Percentiles rank a stretch among this genome's conserved stretches.
These are phyloP conservation scores for Ceratina australensis DNA, from an alignment of 1,140 invertebrate species.

Conservation along the genomic window DNA sequence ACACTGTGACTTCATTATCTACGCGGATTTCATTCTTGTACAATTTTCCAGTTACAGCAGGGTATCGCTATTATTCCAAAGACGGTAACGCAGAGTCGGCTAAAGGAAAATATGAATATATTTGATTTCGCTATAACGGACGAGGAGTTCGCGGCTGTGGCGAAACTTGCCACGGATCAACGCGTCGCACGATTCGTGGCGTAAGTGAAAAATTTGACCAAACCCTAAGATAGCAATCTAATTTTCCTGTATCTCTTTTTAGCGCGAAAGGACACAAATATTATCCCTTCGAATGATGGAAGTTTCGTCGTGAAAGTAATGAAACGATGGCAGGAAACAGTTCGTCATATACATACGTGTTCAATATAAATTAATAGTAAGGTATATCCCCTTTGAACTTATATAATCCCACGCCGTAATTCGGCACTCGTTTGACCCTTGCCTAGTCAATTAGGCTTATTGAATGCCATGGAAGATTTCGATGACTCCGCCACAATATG, in stretches of 20 bases:
- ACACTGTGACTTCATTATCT: not conserved
- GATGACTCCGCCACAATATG: conserved; percentile 5
- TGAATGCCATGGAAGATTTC: conserved; percentile 50
- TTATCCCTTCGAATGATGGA: conserved; percentile 62
- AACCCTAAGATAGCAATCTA: not conserved
- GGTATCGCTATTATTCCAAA: conserved; percentile 84
- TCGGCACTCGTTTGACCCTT: conserved; percentile 49
- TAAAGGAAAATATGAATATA: conserved; percentile 86
- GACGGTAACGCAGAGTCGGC: conserved; percentile 84
- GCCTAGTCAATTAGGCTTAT: conserved; percentile 53
- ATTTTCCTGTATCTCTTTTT: conserved; percentile 44
- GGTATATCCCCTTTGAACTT: conserved; percentile 43
- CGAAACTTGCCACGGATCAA: conserved; percentile 58
- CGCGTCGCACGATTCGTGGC: conserved; percentile 53
- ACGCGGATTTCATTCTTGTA: conserved; percentile 7
- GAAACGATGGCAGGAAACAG: conserved; percentile 37
- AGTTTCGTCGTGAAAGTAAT: not conserved
- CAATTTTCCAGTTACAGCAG: conserved; percentile 62
- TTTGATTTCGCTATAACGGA: conserved; percentile 86
- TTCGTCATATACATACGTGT: conserved; percentile 15
- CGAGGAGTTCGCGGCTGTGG: conserved; percentile 81
- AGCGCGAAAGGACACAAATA: conserved; percentile 64
- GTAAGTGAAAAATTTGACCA: conserved; percentile 53
- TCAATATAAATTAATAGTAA: conserved; percentile 34
- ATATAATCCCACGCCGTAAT: conserved; percentile 34